Base-by-base conservation (phyloP, 2,888 invertebrate species). In the Marronus borbonicus region DNA sequence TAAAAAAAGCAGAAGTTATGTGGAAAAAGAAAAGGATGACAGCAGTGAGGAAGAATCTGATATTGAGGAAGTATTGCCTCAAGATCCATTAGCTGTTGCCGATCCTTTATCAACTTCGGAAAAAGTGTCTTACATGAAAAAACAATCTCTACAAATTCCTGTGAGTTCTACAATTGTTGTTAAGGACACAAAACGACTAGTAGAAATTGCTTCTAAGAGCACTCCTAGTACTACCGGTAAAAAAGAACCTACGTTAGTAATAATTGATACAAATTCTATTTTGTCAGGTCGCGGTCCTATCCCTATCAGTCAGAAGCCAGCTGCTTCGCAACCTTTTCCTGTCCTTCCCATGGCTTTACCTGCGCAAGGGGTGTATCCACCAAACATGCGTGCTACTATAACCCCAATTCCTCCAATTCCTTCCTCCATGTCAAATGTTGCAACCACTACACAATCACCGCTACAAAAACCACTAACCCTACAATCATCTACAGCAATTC, bases 221-320 rank as follows among this genome's bases (percentile, higher is more conserved):
- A 86, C 87, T 77, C 88, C 88, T 84, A 82, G 83, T 75, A 85
- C 85, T 76, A 85, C 90, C 69, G 90, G 90, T 69, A 92, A 94
- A 85, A 93, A 95, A 84, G 93, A 95, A 86, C 93, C 94, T 0
- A 94, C 94, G 7, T 89, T 95, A 81, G 94, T 95, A 49, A 94
- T 95, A 70, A 94, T 95, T 81, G 95, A 95, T 85, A 94, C 94
- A 12, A 94, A 94, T 88, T 92, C 95, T 17, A 92, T 92, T 84
- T 87, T 93, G 77, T 91, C 92, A 78, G 92, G 92, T 24, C 92
- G 93, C 82, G 92, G 92, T 14, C 90, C 91, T 20, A 87, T 92
- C 62, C 91, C 92, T 50, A 86, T 91, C 1, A 81, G 86, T 80
- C 88, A 86, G 79, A 88, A 87, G 77, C 87, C 89, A 83, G 24